Evolutionary conservation across 53 echinoderm and acorn worm species (phyloP).

Genomic region (Holothuria leucospilota): DNA sequence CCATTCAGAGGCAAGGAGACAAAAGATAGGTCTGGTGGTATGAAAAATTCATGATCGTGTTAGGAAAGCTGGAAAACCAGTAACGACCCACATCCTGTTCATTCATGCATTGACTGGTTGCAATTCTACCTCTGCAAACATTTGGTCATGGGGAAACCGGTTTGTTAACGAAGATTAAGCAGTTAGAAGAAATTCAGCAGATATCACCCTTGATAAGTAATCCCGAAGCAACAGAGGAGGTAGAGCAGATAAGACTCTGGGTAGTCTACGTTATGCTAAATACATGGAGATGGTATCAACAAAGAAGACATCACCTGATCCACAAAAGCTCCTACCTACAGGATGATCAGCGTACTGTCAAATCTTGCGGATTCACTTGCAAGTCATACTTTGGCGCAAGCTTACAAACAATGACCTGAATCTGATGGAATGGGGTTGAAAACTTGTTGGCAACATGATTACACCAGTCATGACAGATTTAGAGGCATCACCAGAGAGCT

Average conservation of each 20-base stretch:
- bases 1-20: conserved; percentile 4
- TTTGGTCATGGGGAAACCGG: neutral
- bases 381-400: neutral
- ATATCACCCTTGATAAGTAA: no score
- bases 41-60: neutral
- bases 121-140: neutral
- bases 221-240: neutral
- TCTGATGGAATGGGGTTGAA: neutral
- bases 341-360: neutral
- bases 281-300: conserved; percentile 3
- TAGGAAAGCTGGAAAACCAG: no score
- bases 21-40: neutral
- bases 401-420: neutral
- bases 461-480: neutral
- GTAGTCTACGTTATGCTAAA: neutral
- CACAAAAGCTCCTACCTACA: conserved; percentile 8
- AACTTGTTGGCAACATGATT: neutral
- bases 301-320: neutral
- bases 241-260: neutral
- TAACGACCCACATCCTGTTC: neutral
- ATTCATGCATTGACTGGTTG: neutral
- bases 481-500: neutral
- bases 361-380: neutral
- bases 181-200: neutral
- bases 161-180: neutral